Conservation (phyloP, 1,140 invertebrate genomes). For the Charaxes varanes region DNA sequence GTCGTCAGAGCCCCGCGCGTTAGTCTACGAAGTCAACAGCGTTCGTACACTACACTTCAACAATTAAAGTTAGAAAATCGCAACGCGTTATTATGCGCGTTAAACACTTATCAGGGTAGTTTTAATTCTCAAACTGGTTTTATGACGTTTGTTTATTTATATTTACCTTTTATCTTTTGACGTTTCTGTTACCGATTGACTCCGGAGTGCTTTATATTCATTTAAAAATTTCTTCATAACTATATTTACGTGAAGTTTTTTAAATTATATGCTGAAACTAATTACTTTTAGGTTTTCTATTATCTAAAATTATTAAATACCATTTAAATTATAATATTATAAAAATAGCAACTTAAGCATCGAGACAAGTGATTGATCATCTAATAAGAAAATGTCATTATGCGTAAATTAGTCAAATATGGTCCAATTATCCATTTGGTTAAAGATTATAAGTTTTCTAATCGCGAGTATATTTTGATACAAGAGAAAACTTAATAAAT, state of each 20-base stretch:
- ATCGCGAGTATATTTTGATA: too few relatives aligned
- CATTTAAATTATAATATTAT: too few relatives aligned
- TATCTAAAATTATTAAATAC: too few relatives aligned
- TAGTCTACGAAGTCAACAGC: slow-evolving; percentile 35
- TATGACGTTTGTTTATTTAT: slow-evolving; percentile 31
- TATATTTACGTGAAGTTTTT: not conserved
- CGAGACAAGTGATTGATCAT: too few relatives aligned
- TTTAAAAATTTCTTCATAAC: slow-evolving; percentile 61
- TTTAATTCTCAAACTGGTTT: slow-evolving; percentile 4
- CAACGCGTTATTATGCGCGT: too few relatives aligned
- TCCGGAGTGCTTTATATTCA: slow-evolving; percentile 50
- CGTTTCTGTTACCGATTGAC: slow-evolving; percentile 33
- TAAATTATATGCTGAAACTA: too few relatives aligned
- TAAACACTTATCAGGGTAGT: too few relatives aligned
- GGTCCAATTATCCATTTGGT: too few relatives aligned
- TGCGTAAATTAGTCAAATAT: not conserved
- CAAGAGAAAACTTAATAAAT: too few relatives aligned
- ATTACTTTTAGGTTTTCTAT: too few relatives aligned
- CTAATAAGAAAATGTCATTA: slow-evolving; percentile 4
- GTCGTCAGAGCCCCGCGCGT: slow-evolving; percentile 25
- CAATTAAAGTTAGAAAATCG: slow-evolving; percentile 1
- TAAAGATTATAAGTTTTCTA: too few relatives aligned
- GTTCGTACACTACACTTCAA: slow-evolving; percentile 15
- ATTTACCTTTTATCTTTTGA: slow-evolving; percentile 38
- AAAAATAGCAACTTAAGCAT: too few relatives aligned